Percentiles rank a stretch among this genome's conserved stretches.
Evolutionary conservation across 2,113 vertebrate genomes (phyloP).

Genomic region (Rhombomys opimus): DNA sequence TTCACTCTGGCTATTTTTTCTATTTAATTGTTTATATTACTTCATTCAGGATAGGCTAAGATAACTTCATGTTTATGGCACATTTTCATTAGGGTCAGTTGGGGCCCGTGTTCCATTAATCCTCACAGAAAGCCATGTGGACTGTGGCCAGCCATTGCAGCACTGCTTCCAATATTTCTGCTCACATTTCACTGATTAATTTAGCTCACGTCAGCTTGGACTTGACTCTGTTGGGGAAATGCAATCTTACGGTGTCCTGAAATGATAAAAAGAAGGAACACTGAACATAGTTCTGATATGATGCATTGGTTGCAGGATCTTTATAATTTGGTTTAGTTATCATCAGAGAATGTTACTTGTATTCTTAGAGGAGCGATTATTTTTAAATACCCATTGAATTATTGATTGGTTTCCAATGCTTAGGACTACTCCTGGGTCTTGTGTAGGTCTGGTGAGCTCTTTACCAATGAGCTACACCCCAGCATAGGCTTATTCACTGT

Average conservation of each 20-base stretch:
- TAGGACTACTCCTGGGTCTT: neutral
- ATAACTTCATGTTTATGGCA: neutral
- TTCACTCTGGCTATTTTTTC: slow-evolving; percentile 1
- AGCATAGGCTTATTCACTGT: neutral
- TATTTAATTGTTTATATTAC: neutral
- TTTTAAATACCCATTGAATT: neutral
- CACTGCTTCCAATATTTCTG: neutral
- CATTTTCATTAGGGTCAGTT: neutral
- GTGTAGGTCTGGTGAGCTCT: neutral
- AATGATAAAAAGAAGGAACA: slow-evolving; percentile 10
- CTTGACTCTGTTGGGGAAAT: neutral
- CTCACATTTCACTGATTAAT: neutral
- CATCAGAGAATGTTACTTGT: neutral
- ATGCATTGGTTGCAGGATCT: neutral
- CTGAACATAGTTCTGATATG: neutral
- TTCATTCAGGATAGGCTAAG: neutral
- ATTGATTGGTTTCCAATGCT: neutral
- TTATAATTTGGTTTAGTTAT: slow-evolving; percentile 31
- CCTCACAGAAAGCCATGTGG: neutral
- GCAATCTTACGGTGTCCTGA: neutral
- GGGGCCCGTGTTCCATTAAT: neutral
- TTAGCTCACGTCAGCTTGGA: neutral
- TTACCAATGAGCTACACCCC: neutral
- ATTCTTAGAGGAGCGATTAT: neutral
- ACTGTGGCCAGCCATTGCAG: neutral